These are phyloP conservation scores for Aradus depressus DNA, from an alignment of 2,888 invertebrate genomes.

Conservation along the genomic window DNA sequence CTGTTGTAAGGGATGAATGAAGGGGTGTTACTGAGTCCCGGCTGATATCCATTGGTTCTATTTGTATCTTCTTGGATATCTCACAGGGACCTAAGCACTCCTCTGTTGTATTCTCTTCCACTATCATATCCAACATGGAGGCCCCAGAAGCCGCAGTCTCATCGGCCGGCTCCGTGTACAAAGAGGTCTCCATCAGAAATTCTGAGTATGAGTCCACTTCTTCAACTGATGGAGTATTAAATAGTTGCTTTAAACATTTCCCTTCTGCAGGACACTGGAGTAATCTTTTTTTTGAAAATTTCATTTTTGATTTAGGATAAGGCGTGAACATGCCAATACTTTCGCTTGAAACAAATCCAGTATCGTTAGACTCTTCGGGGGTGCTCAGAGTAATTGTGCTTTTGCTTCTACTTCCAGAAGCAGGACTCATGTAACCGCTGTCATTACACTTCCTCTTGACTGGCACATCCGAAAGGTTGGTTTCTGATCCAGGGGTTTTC, in stretches of 20 bases:
- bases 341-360: not conserved
- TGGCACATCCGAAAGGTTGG: not conserved
- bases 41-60: constrained; percentile 3
- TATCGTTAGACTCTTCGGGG: not conserved
- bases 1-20: not conserved
- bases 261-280: constrained; percentile 1
- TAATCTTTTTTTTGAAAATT: constrained; percentile 4
- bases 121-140: not conserved
- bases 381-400: not conserved
- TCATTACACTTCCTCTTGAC: constrained; percentile 21
- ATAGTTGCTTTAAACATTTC: not conserved
- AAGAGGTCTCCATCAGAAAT: constrained; percentile 17
- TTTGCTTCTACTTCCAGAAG: constrained; percentile 3
- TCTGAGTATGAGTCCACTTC: constrained; percentile 17
- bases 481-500: constrained; percentile 9
- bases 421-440: constrained; percentile 21
- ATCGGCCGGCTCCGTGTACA: constrained; percentile 24
- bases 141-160: not conserved
- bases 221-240: not conserved
- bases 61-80: constrained; percentile 8
- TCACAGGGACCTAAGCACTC: constrained; percentile 10
- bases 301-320: not conserved
- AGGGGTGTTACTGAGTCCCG: constrained; percentile 11
- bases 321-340: constrained; percentile 2
- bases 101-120: constrained; percentile 13